Conservation (phyloP, 2,888 invertebrate species). For the Agriopis leucophaearia region DNA sequence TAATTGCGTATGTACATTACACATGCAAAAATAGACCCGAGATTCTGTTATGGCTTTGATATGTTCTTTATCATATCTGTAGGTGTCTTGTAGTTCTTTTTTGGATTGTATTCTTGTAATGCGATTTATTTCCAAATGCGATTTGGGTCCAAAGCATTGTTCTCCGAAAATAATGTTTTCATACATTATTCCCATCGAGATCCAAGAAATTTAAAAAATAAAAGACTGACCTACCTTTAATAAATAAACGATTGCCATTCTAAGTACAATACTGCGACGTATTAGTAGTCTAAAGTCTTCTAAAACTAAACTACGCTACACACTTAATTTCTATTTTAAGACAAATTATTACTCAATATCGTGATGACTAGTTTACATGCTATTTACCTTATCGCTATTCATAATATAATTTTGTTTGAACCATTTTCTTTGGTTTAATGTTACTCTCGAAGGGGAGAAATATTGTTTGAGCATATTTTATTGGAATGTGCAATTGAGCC, state of each 20-base stretch:
- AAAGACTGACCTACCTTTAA: constrained; percentile 12
- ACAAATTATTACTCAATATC: constrained; percentile 37
- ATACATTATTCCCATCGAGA: too few species aligned
- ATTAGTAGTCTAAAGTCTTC: constrained; percentile 29
- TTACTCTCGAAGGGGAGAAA: constrained; percentile 10
- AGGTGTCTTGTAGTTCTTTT: too few species aligned
- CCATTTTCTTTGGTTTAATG: constrained; percentile 43
- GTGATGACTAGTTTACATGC: constrained; percentile 21
- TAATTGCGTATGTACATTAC: too few species aligned
- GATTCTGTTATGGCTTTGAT: too few species aligned
- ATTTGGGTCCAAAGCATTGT: too few species aligned
- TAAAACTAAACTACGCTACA: constrained; percentile 40
- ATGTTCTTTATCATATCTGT: too few species aligned
- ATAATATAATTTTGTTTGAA: constrained; percentile 35
- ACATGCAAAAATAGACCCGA: too few species aligned
- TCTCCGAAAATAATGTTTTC: too few species aligned
- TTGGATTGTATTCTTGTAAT: too few species aligned
- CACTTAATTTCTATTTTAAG: constrained; percentile 36
- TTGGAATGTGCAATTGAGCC: constrained; percentile 44
- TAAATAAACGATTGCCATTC: constrained; percentile 38
- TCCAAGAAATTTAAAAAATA: background rate
- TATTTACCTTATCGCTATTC: constrained; percentile 29
- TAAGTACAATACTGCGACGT: constrained; percentile 45
- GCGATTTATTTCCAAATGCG: too few species aligned
- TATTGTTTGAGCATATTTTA: constrained; percentile 17